phyloP scores from a whole-genome alignment of 2,888 invertebrate species.

The Thysanoteuthis rhombus region DNA sequence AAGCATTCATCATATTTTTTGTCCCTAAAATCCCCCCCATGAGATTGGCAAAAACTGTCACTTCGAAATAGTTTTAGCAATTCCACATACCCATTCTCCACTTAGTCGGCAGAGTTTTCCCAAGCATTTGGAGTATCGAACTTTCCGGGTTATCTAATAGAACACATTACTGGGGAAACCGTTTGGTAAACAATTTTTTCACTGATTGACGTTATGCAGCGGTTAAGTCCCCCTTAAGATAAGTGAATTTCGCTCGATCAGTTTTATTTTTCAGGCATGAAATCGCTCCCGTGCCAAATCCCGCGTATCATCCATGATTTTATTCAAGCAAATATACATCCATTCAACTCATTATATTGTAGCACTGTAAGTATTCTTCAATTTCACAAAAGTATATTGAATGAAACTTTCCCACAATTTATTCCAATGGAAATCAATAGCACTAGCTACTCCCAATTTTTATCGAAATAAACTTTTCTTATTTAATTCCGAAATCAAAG shows the following conservation, averaged over 20 bases:
- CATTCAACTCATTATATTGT: not conserved
- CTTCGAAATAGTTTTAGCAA: too few species aligned
- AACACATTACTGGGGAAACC: too few species aligned
- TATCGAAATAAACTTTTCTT: constrained; percentile 12
- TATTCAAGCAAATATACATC: not conserved
- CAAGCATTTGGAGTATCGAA: too few species aligned
- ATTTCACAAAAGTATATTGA: not conserved
- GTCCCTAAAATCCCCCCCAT: too few species aligned
- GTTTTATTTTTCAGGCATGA: not conserved
- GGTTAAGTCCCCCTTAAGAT: too few species aligned
- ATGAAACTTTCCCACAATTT: not conserved
- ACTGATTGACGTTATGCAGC: too few species aligned
- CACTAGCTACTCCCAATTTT: not conserved
- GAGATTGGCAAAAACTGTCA: too few species aligned
- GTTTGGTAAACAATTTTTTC: too few species aligned
- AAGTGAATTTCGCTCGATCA: not conserved
- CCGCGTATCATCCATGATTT: not conserved
- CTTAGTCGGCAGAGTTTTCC: too few species aligned
- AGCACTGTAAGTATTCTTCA: not conserved
- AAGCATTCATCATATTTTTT: too few species aligned
- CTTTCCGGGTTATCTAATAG: too few species aligned
- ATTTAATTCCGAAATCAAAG: constrained; percentile 12
- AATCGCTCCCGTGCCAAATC: not conserved
- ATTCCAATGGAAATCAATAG: not conserved
- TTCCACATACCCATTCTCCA: too few species aligned